Evolutionary conservation across 2,888 invertebrate species (phyloP).

Genomic region (Gymnoscelis rufifasciata): DNA sequence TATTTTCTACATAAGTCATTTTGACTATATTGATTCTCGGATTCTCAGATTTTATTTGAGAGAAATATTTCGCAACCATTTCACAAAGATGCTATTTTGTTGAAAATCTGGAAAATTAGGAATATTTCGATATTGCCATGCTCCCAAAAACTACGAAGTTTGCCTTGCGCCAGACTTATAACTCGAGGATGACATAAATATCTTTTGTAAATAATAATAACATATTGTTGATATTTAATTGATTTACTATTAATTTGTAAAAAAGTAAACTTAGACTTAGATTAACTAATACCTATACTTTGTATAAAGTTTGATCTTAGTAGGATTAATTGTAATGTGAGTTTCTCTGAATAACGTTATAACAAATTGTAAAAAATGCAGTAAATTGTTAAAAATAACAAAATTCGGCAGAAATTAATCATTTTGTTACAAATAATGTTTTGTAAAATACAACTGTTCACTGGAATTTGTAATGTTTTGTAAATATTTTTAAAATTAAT

Average conservation of each 20-base stretch:
- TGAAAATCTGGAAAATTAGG: no score
- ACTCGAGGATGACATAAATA: neutral
- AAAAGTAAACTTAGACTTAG: neutral
- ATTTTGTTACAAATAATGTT: neutral
- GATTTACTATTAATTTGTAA: neutral
- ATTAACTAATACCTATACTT: neutral
- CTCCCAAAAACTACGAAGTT: no score
- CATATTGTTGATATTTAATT: neutral
- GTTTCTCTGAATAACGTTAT: no score
- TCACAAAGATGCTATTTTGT: no score
- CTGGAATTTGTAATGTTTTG: conserved; percentile 48
- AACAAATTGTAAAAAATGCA: conserved; percentile 14
- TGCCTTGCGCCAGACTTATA: no score
- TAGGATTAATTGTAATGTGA: no score
- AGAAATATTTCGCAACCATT: no score
- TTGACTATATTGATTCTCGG: no score
- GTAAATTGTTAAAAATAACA: conserved; percentile 2
- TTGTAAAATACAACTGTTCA: conserved; percentile 48
- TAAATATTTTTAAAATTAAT: conserved; percentile 45
- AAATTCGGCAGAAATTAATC: conserved; percentile 15
- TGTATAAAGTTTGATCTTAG: conserved; percentile 6
- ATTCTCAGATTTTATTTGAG: no score
- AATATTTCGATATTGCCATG: no score
- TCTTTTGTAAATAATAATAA: neutral
- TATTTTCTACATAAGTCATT: no score